Base-by-base conservation (phyloP, 2,888 invertebrate genomes). In the Anthrax anthrax region DNA sequence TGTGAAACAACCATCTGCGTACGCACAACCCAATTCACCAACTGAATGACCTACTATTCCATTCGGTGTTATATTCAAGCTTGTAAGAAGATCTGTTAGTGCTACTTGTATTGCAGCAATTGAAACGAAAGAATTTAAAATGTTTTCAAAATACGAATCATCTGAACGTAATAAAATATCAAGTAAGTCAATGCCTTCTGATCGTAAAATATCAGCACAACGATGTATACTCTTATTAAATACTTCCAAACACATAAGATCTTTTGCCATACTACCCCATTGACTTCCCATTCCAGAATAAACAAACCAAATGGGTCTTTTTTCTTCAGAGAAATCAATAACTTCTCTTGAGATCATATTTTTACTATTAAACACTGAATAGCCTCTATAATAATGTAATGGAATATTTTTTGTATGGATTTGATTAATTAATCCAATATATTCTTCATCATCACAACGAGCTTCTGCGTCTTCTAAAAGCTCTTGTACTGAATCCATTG, bases 201-300 rank as follows among this genome's bases (percentile, higher is more conserved):
- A 80, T 53, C 79, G 76, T 36, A 98, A 72, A 14, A 81, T 79
- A 42, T 80, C 80, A 8, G 87, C 82, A 53, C 84, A 83, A 51
- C 78, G 78, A 54, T 76, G 72, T 54, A 97, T 78, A 48, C 88
- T 84, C 46, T 78, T 75, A 51, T 79, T 80, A 71, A 96, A 96
- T 2, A 73, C 70, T 45, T 90, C 87, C 52, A 97, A 72, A 51
- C 74, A 70, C 80, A 96, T 81, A 54, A 98, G 74, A 49, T 83
- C 77, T 60, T 81, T 81, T 14, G 83, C 95, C 96, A 97, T 97
- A 58, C 90, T 91, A 42, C 86, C 76, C 96, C 96, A 97, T 70
- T 97, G 97, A 38, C 89, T 84, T 14, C 97, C 97, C 97, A 98
- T 97, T 49, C 98, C 98, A 40, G 94, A 85, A 71, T 92, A 97